Evolutionary conservation across 1,140 invertebrate genomes (phyloP), one percentile per base, ranked within the genome.

Genomic region (Diploscapter pachys): DNA sequence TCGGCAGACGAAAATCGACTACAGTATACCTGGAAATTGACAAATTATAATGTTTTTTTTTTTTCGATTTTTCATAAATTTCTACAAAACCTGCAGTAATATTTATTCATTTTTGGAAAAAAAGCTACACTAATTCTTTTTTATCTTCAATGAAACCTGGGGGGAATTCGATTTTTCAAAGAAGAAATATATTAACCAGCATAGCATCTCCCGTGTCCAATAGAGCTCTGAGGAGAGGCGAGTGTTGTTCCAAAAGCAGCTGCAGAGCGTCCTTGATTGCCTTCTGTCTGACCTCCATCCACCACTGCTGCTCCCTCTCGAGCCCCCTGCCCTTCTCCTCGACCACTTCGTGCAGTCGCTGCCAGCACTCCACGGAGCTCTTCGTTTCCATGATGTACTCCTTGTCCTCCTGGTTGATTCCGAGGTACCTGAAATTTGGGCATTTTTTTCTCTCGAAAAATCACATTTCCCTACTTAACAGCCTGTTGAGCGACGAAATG

Each of bases 121-220:
- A 11, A 65, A 11, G 48, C n/a, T 49, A 65, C 31, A 31, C 31
- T 31, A 31, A 31, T 31, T 31, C 31, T 31, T 31, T 31, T 31
- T 31, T 31, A 31, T 31, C 31, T 31, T 31, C 31, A 31, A 31
- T 31, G 31, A 31, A 31, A 31, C 31, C 31, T 31, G 31, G 31
- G 31, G 31, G 31, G 1, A 31, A 50, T 6, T 52, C 48, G 48
- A 6, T 61, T 31, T 59, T 11, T 59, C 8, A 50, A 50, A 65
- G 50, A 65, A 11, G 50, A 11, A 48, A 65, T 49, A 65, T 53
- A 68, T 75, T 76, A 51, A 85, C 79, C 3, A 85, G 65, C 5
- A 85, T 59, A 8, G 83, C 75, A 70, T 85, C 83, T 52, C 78
- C 79, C 2, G 83, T 85, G 53, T 85, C 83, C 57, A 85, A 67